A percentile compares a stretch with the other conserved stretches of the same genome.
Evolutionary conservation across 1,140 invertebrate genomes (phyloP).

Genomic region (Sycobia sp.): DNA sequence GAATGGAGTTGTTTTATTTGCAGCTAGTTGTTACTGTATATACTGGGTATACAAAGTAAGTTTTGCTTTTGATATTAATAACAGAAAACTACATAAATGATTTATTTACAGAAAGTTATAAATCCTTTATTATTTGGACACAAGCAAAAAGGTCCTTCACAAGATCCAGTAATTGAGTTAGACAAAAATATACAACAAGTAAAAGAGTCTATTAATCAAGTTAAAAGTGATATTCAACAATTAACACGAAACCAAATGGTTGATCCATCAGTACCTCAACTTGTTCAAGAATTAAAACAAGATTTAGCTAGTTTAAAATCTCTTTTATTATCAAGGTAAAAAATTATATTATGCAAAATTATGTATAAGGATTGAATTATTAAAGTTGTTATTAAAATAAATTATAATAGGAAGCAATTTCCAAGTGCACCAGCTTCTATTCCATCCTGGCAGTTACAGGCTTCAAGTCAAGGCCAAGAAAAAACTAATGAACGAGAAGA

Average conservation of each 20-base stretch:
- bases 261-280: constrained; percentile 62
- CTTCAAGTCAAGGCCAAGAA: constrained; percentile 49
- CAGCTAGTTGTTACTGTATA: constrained; percentile 71
- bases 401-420: constrained; percentile 71
- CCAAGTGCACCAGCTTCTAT: constrained; percentile 75
- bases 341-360: too few species aligned
- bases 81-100: constrained; percentile 2
- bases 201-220: constrained; percentile 65
- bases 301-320: constrained; percentile 79
- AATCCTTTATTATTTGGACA: constrained; percentile 68
- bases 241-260: constrained; percentile 60
- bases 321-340: constrained; percentile 73
- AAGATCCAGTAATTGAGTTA: constrained; percentile 70
- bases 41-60: constrained; percentile 77
- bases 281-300: constrained; percentile 73
- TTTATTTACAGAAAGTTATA: constrained; percentile 60
- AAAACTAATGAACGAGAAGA: constrained; percentile 56
- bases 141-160: constrained; percentile 67
- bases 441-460: constrained; percentile 74
- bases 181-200: constrained; percentile 70
- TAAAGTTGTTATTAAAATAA: constrained; percentile 19
- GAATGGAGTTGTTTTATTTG: constrained; percentile 71
- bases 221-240: constrained; percentile 65
- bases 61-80: neutral
- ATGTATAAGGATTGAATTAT: neutral